phyloP scores from a whole-genome alignment of 2,113 vertebrate genomes.

The Hemibagrus wyckioides region DNA sequence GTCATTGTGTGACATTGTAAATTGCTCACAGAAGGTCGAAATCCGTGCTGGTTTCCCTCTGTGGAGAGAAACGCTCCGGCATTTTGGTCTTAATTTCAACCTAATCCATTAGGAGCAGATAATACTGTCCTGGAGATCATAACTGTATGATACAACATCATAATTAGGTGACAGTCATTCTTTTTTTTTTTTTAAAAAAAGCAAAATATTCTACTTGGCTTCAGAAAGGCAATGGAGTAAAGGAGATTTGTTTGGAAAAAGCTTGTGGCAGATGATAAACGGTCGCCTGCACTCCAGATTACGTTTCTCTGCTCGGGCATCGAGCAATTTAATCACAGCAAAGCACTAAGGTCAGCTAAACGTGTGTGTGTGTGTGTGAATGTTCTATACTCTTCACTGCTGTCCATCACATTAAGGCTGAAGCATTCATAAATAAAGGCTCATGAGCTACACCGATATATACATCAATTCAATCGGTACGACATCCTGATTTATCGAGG shows the following conservation, averaged over 20 bases:
- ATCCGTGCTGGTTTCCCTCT: neutral
- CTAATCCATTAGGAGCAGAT: neutral
- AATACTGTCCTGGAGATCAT: neutral
- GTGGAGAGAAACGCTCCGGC: neutral
- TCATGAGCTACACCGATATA: neutral
- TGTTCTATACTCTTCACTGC: neutral
- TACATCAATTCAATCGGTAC: neutral
- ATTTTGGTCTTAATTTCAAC: neutral
- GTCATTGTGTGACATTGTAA: neutral
- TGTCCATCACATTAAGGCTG: neutral
- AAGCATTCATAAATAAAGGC: neutral
- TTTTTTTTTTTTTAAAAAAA: neutral
- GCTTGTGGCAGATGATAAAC: neutral
- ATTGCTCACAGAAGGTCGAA: neutral
- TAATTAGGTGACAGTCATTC: neutral
- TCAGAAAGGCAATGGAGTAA: neutral
- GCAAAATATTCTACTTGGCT: neutral
- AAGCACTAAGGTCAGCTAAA: neutral
- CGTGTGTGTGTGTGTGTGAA: slow-evolving; percentile 11
- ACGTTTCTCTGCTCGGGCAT: neutral
- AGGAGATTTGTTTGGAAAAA: neutral
- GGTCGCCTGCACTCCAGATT: neutral
- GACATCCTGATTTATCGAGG: neutral
- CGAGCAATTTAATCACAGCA: slow-evolving; percentile 17
- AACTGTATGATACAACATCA: neutral